Conservation (phyloP, 2,113 vertebrate species). For the Cottus gobio region DNA sequence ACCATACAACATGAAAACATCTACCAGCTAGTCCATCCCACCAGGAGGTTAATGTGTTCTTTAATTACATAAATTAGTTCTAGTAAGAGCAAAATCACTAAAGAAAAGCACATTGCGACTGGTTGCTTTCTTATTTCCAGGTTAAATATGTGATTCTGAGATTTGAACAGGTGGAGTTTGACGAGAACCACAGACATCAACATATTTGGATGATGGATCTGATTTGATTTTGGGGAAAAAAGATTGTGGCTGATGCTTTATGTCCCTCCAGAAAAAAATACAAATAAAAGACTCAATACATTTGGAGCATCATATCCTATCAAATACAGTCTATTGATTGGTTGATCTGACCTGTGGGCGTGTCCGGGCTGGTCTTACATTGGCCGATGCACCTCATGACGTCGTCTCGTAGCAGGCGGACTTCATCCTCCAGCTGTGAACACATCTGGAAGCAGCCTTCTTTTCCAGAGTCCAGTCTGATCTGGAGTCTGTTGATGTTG, state of each 20-base stretch:
- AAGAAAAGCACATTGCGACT: no score
- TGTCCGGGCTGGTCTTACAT: slow-evolving; percentile 53
- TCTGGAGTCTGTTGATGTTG: slow-evolving; percentile 65
- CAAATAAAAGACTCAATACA: neutral
- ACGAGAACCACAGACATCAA: no score
- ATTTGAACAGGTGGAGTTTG: no score
- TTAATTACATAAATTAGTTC: no score
- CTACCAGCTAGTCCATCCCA: neutral
- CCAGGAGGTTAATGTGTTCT: neutral
- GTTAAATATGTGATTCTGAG: no score
- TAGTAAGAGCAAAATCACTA: no score
- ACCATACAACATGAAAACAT: neutral
- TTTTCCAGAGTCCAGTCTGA: slow-evolving; percentile 67
- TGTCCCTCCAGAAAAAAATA: neutral
- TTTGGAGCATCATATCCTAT: neutral
- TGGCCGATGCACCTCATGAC: slow-evolving; percentile 80
- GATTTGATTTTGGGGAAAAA: no score
- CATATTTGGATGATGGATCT: no score
- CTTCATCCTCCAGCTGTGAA: slow-evolving; percentile 79
- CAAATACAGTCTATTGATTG: neutral
- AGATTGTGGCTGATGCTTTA: no score
- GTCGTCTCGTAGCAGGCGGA: slow-evolving; percentile 80
- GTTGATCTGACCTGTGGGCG: slow-evolving; percentile 61
- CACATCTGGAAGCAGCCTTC: slow-evolving; percentile 80
- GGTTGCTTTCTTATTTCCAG: no score